These are phyloP conservation scores for Pachydiplax longipennis DNA, from an alignment of 2,888 invertebrate genomes.

Conservation along the genomic window DNA sequence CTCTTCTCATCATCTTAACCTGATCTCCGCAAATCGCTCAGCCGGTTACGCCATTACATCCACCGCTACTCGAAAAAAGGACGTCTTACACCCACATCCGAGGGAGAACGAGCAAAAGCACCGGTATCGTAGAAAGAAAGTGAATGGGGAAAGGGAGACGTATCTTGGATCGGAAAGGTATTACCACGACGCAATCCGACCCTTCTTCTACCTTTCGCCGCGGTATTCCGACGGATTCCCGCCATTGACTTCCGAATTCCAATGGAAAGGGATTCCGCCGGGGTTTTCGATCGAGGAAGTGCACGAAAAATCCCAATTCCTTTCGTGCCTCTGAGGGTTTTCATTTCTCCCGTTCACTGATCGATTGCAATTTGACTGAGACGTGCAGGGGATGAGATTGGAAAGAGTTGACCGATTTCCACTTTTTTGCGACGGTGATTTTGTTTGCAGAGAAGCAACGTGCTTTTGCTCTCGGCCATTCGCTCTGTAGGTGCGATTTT, in stretches of 20 bases:
- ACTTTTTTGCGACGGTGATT: background rate
- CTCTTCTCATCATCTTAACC: no score
- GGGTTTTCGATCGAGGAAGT: background rate
- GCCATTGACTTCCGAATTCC: background rate
- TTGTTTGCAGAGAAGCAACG: background rate
- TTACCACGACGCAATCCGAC: background rate
- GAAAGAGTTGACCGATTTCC: constrained; percentile 1
- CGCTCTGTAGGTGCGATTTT: no score
- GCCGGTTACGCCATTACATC: no score
- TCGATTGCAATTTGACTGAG: background rate
- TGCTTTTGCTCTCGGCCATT: background rate
- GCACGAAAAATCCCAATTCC: background rate
- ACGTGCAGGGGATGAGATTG: background rate
- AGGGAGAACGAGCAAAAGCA: no score
- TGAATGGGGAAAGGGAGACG: background rate
- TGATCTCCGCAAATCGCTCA: no score
- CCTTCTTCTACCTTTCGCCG: background rate
- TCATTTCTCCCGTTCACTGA: background rate
- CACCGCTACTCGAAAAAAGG: no score
- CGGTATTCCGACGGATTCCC: background rate
- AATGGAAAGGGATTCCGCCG: background rate
- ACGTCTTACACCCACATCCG: no score
- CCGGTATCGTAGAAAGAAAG: background rate
- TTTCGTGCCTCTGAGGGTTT: background rate
- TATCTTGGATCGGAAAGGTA: background rate